Conservation (phyloP, 1,140 invertebrate genomes). For the Dryas iulia region DNA sequence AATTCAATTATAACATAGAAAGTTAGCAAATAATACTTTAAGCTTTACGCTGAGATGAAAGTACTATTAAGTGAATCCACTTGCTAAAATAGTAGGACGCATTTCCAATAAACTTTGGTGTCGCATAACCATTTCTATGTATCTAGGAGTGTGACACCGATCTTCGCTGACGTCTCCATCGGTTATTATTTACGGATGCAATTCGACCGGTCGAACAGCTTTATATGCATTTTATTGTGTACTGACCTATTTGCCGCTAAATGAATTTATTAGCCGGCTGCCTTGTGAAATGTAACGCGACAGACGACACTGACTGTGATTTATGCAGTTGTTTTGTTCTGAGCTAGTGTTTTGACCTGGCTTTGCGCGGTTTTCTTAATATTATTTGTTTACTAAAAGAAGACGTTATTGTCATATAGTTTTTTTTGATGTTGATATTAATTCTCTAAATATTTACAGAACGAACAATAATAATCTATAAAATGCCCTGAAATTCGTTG, state of each 20-base stretch:
- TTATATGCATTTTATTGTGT: slow-evolving; percentile 39
- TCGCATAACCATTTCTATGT: slow-evolving; percentile 36
- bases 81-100: not conserved
- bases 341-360: not conserved
- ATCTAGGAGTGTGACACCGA: slow-evolving; percentile 38
- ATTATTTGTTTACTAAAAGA: not conserved
- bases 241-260: slow-evolving; percentile 36
- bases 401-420: too few species aligned
- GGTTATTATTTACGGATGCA: slow-evolving; percentile 40
- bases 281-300: slow-evolving; percentile 20
- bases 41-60: not conserved
- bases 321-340: not conserved
- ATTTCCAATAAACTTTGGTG: slow-evolving; percentile 30
- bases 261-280: slow-evolving; percentile 27
- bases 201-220: slow-evolving; percentile 32
- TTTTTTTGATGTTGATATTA: too few species aligned
- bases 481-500: too few species aligned
- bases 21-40: not conserved
- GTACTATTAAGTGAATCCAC: not conserved
- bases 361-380: not conserved
- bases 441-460: too few species aligned
- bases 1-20: slow-evolving; percentile 4
- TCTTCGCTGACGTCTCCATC: slow-evolving; percentile 19
- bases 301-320: slow-evolving; percentile 14
- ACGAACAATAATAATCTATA: too few species aligned